Conservation (phyloP, 2,797 vertebrate species). For the Neomorphus geoffroyi region DNA sequence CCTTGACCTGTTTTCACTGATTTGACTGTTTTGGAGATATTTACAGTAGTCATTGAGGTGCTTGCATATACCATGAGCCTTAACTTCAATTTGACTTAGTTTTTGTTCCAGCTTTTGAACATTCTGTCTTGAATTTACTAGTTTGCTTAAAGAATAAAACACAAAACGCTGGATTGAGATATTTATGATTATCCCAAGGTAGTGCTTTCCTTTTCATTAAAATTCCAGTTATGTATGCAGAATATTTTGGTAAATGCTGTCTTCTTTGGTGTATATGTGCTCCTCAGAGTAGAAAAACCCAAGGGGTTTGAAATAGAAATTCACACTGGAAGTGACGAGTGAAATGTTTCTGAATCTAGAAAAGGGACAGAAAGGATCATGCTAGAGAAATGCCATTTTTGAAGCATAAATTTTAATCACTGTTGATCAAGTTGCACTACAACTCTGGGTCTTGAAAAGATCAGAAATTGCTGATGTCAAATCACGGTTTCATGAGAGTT, state of each 20-base stretch:
- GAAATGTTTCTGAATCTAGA: background rate
- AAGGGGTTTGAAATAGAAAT: background rate
- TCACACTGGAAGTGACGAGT: background rate
- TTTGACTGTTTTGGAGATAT: background rate
- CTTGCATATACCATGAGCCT: background rate
- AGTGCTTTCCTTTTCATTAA: background rate
- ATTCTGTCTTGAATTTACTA: background rate
- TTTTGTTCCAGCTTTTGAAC: background rate
- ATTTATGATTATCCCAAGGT: background rate
- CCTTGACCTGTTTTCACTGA: background rate
- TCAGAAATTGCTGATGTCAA: background rate
- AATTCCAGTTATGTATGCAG: background rate
- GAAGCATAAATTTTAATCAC: background rate
- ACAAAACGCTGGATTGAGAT: background rate
- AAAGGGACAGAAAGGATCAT: background rate
- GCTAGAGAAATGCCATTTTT: background rate
- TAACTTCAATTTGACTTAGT: background rate
- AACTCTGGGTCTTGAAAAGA: background rate
- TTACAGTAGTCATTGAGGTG: background rate
- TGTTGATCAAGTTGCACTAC: background rate
- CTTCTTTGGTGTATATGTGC: background rate
- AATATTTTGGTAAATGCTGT: background rate
- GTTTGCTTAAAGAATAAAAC: background rate
- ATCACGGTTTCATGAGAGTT: background rate
- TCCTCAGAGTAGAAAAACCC: background rate